Evolutionary conservation across 2,113 vertebrate genomes (phyloP).

Genomic region (Orcinus orca): DNA sequence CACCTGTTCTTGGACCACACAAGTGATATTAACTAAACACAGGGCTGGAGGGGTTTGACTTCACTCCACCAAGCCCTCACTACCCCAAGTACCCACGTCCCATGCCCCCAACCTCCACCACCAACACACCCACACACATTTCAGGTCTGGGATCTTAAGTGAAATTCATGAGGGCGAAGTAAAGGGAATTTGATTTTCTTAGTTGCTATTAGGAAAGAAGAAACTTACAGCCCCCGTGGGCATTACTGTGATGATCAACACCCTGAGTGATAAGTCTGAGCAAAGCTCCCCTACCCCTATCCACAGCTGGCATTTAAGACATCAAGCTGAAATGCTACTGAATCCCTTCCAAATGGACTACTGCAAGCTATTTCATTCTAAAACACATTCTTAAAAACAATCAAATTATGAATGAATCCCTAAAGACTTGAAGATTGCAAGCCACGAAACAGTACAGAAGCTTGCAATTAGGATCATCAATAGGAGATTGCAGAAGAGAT

Average conservation of each 20-base stretch:
- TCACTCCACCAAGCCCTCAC: not conserved
- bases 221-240: not conserved
- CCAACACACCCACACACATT: not conserved
- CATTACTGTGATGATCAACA: slow-evolving; percentile 19
- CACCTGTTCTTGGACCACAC: not conserved
- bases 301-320: not conserved
- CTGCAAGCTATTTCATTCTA: slow-evolving; percentile 44
- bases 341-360: slow-evolving; percentile 8
- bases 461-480: slow-evolving; percentile 48
- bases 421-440: slow-evolving; percentile 44
- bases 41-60: not conserved
- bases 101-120: rapidly evolving
- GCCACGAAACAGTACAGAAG: not conserved
- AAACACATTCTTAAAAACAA: slow-evolving; percentile 41
- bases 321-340: not conserved
- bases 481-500: not conserved
- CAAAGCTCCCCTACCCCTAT: not conserved
- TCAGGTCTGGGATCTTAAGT: not conserved
- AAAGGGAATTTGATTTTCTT: slow-evolving; percentile 20
- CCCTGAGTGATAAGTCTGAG: not conserved
- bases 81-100: not conserved
- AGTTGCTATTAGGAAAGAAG: not conserved
- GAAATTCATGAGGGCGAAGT: not conserved
- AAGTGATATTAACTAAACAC: not conserved
- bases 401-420: slow-evolving; percentile 60